A percentile compares a stretch with the other conserved stretches of the same genome.
Conservation (phyloP, 2,888 invertebrate genomes). For the Caenorhabditis angaria region DNA sequence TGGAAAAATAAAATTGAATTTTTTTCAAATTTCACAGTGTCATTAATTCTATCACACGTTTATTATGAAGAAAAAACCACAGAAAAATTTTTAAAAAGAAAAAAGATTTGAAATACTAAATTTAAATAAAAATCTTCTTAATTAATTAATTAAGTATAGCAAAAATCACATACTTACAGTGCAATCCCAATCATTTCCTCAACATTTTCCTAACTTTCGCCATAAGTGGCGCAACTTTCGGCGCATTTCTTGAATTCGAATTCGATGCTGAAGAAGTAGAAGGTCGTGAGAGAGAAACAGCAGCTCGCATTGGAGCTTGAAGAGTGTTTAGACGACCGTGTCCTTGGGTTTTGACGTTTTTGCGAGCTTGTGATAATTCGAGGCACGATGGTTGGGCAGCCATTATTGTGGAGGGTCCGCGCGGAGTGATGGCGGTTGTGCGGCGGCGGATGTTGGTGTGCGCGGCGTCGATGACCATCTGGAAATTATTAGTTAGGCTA, state of each 20-base stretch:
- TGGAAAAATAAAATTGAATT: constrained; percentile 1
- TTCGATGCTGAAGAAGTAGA: constrained; percentile 15
- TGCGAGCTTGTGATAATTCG: constrained; percentile 30
- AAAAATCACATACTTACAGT: too few species aligned
- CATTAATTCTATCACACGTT: too few species aligned
- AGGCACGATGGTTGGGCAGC: constrained; percentile 28
- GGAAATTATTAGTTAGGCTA: constrained; percentile 6
- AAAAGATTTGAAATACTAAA: neutral
- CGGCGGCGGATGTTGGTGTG: constrained; percentile 21
- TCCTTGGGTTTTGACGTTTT: constrained; percentile 26
- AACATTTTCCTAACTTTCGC: constrained; percentile 37
- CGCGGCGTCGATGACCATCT: constrained; percentile 39
- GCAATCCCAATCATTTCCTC: constrained; percentile 13
- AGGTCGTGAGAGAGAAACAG: neutral
- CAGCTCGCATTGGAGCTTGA: constrained; percentile 1
- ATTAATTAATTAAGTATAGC: too few species aligned
- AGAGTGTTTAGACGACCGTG: constrained; percentile 22
- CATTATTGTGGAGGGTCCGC: constrained; percentile 22
- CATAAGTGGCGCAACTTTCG: constrained; percentile 35
- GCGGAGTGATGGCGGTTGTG: too few species aligned
- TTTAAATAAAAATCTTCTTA: constrained; percentile 13
- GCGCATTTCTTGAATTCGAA: neutral
- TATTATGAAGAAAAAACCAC: too few species aligned
- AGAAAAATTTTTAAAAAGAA: neutral
- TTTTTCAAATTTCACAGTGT: neutral